A percentile compares a stretch with the other conserved stretches of the same genome.
Evolutionary conservation across 2,888 invertebrate genomes (phyloP).

Genomic region (Eupithecia abbreviata): DNA sequence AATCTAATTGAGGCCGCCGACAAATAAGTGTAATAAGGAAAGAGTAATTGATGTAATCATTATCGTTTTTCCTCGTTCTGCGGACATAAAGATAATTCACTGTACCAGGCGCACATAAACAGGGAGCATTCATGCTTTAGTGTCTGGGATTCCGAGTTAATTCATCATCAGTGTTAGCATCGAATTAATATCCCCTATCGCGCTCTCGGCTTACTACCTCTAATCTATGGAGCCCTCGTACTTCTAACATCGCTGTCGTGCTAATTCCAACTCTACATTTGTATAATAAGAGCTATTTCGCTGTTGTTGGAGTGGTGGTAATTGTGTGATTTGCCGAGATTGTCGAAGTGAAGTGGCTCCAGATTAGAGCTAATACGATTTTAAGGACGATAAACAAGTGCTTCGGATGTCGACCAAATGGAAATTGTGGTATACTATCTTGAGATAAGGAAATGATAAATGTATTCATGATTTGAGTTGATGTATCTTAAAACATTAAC

Average conservation of each 20-base stretch:
- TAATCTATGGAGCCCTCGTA: conserved; percentile 40
- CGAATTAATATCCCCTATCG: conserved; percentile 42
- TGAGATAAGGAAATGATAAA: conserved; percentile 13
- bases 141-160: conserved; percentile 33
- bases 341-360: conserved; percentile 41
- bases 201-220: conserved; percentile 39
- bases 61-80: conserved; percentile 9
- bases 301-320: conserved; percentile 48
- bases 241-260: conserved; percentile 19
- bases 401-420: conserved; percentile 31
- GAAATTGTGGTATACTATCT: conserved; percentile 19
- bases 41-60: conserved; percentile 14
- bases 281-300: conserved; percentile 38
- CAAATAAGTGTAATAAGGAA: conserved; percentile 11
- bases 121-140: conserved; percentile 16
- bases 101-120: conserved; percentile 24
- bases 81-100: conserved; percentile 17
- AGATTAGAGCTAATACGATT: conserved; percentile 37
- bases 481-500: background rate
- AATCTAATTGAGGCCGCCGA: conserved; percentile 8
- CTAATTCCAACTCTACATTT: conserved; percentile 27
- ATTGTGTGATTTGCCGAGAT: conserved; percentile 54
- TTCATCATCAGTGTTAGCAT: conserved; percentile 41
- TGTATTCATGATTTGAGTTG: conserved; percentile 4
- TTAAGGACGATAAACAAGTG: conserved; percentile 39